Percentiles rank a stretch among this genome's conserved stretches.
Conservation (phyloP, 2,113 vertebrate genomes). For the Lamprologus tigripictilis region DNA sequence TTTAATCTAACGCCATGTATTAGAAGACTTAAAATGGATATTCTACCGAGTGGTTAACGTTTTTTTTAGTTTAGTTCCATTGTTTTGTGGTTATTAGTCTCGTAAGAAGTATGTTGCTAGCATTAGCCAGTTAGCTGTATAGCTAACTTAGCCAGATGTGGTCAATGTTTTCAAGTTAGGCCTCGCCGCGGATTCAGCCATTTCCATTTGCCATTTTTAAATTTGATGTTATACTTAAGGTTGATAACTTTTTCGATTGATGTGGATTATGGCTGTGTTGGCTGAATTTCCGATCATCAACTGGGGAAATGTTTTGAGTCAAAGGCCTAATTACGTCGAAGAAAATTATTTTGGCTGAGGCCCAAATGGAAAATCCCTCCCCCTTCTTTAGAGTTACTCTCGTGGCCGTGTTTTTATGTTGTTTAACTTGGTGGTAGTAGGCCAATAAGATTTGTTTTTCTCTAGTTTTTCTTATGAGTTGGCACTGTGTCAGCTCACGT, state of each 20-base stretch:
- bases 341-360: background rate
- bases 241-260: background rate
- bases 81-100: background rate
- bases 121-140: background rate
- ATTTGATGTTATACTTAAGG: background rate
- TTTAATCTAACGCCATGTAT: background rate
- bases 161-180: slow-evolving; percentile 15
- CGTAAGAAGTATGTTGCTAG: background rate
- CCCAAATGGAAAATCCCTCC: background rate
- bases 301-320: background rate
- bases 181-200: background rate
- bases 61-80: rapidly evolving
- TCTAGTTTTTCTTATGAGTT: background rate
- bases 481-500: background rate
- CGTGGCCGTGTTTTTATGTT: background rate
- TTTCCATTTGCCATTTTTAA: background rate
- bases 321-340: slow-evolving; percentile 22
- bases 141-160: slow-evolving; percentile 10
- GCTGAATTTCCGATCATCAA: background rate
- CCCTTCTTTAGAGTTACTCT: background rate
- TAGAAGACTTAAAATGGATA: background rate
- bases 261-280: background rate
- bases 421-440: background rate
- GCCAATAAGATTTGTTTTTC: background rate
- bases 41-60: background rate